Evolutionary conservation across 2,888 invertebrate species (phyloP).

Genomic region (Pyralis farinalis): DNA sequence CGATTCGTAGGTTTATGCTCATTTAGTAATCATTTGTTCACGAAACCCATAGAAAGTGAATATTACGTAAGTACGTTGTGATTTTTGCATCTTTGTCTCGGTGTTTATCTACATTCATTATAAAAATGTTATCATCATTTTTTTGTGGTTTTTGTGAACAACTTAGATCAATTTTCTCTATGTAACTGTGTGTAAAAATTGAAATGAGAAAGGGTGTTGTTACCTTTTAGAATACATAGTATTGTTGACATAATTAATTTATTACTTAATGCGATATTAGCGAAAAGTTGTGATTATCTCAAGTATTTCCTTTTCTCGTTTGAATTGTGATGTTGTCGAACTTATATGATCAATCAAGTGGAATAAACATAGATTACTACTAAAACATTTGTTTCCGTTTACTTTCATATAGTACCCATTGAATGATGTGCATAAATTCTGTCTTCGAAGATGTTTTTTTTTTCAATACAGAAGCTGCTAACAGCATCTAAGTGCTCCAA

Average conservation of each 20-base stretch:
- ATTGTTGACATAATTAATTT: constrained; percentile 32
- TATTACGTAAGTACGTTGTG: background rate
- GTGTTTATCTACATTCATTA: too few species aligned
- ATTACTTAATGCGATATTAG: constrained; percentile 16
- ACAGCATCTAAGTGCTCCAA: too few species aligned
- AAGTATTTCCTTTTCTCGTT: constrained; percentile 56
- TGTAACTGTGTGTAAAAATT: constrained; percentile 22
- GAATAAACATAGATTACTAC: constrained; percentile 31
- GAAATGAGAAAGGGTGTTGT: constrained; percentile 57
- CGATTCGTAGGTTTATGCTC: constrained; percentile 19
- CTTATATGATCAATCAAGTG: constrained; percentile 40
- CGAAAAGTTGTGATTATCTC: constrained; percentile 16
- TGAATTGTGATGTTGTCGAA: constrained; percentile 46
- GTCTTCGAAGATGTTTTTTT: too few species aligned
- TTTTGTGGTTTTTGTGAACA: constrained; percentile 2
- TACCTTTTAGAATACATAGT: constrained; percentile 25
- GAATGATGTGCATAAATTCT: too few species aligned
- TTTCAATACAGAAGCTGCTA: too few species aligned
- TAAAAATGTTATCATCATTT: background rate
- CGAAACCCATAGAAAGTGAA: constrained; percentile 22
- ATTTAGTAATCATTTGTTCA: constrained; percentile 16
- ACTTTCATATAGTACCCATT: too few species aligned
- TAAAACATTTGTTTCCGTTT: background rate
- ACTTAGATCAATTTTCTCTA: background rate
- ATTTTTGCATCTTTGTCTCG: too few species aligned